Evolutionary conservation across 1,140 invertebrate genomes (phyloP).

Genomic region (Chrysomallon squamiferum): DNA sequence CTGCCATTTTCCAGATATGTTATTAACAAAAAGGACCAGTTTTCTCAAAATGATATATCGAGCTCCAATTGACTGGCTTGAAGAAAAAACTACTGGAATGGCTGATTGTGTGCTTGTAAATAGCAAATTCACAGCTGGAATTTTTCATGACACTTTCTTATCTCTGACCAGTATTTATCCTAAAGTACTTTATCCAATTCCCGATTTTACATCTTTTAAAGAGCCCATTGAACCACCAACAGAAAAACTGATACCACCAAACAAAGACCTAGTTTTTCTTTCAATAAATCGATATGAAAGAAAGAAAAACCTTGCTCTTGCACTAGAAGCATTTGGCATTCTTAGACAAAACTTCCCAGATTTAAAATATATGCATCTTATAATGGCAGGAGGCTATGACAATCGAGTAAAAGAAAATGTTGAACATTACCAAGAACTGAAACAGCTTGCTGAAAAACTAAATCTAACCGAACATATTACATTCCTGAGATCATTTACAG

Average conservation of each 20-base stretch:
- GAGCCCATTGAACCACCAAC: constrained; percentile 66
- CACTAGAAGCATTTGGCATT: constrained; percentile 77
- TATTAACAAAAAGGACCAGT: constrained; percentile 69
- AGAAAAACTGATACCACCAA: constrained; percentile 59
- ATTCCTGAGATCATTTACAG: constrained; percentile 86
- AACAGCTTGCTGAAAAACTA: constrained; percentile 70
- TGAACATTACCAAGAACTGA: constrained; percentile 83
- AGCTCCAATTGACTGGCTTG: constrained; percentile 87
- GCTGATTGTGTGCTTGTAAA: constrained; percentile 92
- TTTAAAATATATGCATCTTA: constrained; percentile 71
- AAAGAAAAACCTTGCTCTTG: constrained; percentile 92
- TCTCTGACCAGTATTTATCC: constrained; percentile 68
- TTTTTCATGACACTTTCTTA: constrained; percentile 69
- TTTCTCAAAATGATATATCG: constrained; percentile 81
- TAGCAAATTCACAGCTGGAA: constrained; percentile 82
- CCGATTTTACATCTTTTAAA: constrained; percentile 82
- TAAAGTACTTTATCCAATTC: constrained; percentile 92
- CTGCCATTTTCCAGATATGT: constrained; percentile 96
- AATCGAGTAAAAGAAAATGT: constrained; percentile 87
- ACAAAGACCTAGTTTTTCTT: constrained; percentile 70
- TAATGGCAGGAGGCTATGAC: constrained; percentile 98
- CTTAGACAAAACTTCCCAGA: constrained; percentile 65
- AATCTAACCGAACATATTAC: constrained; percentile 78
- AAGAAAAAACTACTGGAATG: constrained; percentile 85
- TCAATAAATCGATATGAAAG: constrained; percentile 98